Conservation (phyloP, 2,888 invertebrate genomes). For the Cephus pygmeus region DNA sequence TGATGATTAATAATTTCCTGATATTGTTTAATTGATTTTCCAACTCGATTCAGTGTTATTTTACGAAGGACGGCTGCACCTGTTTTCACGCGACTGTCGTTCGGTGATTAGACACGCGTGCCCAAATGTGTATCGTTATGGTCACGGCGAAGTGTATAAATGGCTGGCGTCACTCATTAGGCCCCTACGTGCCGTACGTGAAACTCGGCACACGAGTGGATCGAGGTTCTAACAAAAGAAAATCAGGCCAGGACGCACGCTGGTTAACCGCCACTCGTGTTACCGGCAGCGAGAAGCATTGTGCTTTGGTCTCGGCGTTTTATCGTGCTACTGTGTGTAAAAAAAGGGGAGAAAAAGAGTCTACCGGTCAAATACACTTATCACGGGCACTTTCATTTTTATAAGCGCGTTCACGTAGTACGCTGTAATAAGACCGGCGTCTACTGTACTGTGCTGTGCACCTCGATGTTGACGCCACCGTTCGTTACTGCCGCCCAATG, state of each 20-base stretch:
- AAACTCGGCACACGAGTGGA: background rate
- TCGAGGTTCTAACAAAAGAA: background rate
- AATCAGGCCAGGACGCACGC: conserved; percentile 7
- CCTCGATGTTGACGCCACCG: background rate
- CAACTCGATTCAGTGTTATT: background rate
- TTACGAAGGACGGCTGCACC: too few relatives aligned
- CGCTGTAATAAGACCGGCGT: too few relatives aligned
- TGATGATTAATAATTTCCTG: background rate
- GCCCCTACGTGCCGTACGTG: background rate
- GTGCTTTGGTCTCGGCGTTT: conserved; percentile 1
- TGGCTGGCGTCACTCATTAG: background rate
- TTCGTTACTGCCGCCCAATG: background rate
- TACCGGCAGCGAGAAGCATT: background rate
- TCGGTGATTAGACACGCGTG: background rate
- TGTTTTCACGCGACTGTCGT: background rate
- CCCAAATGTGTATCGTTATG: background rate
- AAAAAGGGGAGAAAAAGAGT: too few relatives aligned
- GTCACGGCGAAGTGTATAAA: background rate
- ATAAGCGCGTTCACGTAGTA: background rate
- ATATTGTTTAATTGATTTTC: background rate
- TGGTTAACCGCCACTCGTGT: background rate
- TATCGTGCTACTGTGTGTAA: background rate
- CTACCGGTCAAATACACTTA: background rate
- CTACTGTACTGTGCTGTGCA: too few relatives aligned
- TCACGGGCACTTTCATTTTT: conserved; percentile 4